These are phyloP conservation scores for Altica lythri DNA, from an alignment of 2,888 invertebrate species.

Conservation along the genomic window DNA sequence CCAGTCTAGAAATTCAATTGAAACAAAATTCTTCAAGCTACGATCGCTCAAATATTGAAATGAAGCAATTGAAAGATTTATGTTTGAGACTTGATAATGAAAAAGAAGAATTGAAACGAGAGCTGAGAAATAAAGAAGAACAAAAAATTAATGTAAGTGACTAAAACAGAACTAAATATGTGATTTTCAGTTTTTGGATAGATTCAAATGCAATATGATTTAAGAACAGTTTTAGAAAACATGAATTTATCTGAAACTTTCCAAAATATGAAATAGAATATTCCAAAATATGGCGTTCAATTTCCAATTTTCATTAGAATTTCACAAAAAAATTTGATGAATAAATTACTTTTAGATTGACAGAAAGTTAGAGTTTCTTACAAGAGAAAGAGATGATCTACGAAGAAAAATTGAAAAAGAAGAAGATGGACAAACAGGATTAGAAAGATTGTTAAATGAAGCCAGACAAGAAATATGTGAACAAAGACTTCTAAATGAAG, in stretches of 20 bases:
- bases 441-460: conserved; percentile 63
- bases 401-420: conserved; percentile 57
- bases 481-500: conserved; percentile 66
- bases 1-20: conserved; percentile 68
- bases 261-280: too few species aligned
- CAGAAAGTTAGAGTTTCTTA: conserved; percentile 58
- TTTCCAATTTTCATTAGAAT: neutral
- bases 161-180: too few species aligned
- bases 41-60: conserved; percentile 65
- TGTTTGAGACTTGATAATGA: conserved; percentile 69
- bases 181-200: too few species aligned
- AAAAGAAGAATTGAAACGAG: conserved; percentile 66
- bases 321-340: neutral
- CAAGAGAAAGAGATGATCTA: conserved; percentile 56
- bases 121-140: conserved; percentile 59
- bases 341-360: neutral
- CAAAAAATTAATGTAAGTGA: conserved; percentile 55
- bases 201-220: too few species aligned
- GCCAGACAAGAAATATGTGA: conserved; percentile 67
- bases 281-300: too few species aligned
- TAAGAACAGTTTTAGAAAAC: too few species aligned
- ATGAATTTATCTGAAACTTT: too few species aligned
- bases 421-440: conserved; percentile 59
- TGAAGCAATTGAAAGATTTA: conserved; percentile 64
- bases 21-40: conserved; percentile 64